Evolutionary conservation across 2,113 vertebrate species (phyloP), one percentile per base, ranked within the genome.

Genomic region (Spilogale gracilis): DNA sequence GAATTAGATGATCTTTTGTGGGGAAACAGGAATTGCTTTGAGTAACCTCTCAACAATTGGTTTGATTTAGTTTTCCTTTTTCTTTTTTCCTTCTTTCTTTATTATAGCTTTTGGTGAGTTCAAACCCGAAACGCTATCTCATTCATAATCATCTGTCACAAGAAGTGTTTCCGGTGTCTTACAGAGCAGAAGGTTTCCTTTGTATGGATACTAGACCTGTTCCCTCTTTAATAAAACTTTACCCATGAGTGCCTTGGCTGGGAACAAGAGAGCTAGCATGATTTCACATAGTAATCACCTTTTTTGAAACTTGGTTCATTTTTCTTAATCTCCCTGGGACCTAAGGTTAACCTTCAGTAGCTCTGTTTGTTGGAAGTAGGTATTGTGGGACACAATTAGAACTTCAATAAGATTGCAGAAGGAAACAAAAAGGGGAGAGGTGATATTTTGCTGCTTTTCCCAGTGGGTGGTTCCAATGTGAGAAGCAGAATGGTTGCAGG

Each of bases 221-320:
- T 99, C 91, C 94, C 95, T 98, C 97, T 97, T 98, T 99, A 98
- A 98, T 99, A 99, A 98, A 97, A 95, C 92, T 98, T 99, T 96
- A 98, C 98, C 98, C 98, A 91, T 54, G 98, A 99, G 98, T 98
- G 97, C 95, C 98, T 98, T 98, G 97, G 97, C 76, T 83, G 96
- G 78, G 82, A 98, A 98, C 97, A 98, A 98, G 97, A 97, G 97
- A 99, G 91, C 97, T 97, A 98, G 98, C 97, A 97, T 98, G 99
- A 98, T 99, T 99, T 99, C 97, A 97, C 94, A 98, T 96, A 98
- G 98, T 99, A 99, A 99, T 99, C 98, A 98, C 98, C 99, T 99
- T 97, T 50, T 98, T 99, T 98, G 98, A 99, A 99, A 98, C 95
- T 97, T 97, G 94, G 95, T 98, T 99, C 96, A 98, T 99, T 99